These are phyloP conservation scores for Pantherophis vulpinus DNA, from an alignment of 2,797 vertebrate species.

Conservation along the genomic window DNA sequence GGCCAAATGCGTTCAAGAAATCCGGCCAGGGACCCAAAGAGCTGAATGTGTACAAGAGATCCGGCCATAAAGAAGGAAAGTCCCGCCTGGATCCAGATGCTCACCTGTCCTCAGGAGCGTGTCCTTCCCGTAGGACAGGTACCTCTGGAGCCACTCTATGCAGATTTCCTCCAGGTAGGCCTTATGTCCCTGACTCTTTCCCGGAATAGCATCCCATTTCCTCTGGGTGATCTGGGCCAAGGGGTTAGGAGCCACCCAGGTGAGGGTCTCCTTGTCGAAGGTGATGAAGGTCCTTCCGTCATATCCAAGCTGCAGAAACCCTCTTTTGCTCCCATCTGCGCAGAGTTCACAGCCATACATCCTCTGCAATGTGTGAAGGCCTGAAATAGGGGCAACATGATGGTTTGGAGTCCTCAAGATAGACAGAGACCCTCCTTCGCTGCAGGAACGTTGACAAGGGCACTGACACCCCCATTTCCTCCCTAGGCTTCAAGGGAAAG, in stretches of 20 bases:
- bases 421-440: neutral
- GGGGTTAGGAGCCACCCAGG: neutral
- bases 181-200: neutral
- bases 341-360: neutral
- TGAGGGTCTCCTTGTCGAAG: neutral
- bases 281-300: neutral
- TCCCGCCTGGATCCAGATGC: neutral
- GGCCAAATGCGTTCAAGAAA: rapidly evolving
- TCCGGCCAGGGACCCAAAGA: neutral
- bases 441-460: neutral
- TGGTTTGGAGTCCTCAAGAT: neutral
- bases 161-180: neutral
- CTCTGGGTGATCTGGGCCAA: neutral
- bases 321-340: neutral
- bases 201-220: neutral
- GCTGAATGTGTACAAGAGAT: rapidly evolving
- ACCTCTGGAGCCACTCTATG: neutral
- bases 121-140: neutral
- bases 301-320: rapidly evolving
- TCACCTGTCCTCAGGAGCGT: neutral
- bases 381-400: neutral
- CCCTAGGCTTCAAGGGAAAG: too few relatives aligned
- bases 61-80: neutral
- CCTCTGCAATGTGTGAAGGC: neutral
- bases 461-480: too few relatives aligned